Conservation (phyloP, 1,140 invertebrate species). For the Drosophila trapezifrons region DNA sequence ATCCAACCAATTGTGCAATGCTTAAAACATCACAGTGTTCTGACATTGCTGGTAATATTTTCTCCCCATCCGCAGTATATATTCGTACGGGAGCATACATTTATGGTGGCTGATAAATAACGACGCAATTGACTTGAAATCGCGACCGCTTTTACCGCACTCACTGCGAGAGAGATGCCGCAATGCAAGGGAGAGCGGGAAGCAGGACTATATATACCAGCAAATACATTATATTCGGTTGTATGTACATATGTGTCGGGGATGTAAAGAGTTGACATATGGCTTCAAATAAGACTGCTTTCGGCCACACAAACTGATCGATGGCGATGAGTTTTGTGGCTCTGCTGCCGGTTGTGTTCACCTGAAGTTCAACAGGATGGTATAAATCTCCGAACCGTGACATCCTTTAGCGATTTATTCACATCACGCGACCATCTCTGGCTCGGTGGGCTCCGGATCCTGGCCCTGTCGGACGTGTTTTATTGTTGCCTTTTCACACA, state of each 20-base stretch:
- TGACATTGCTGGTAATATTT: constrained; percentile 28
- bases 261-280: constrained; percentile 21
- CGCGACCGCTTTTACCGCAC: constrained; percentile 60
- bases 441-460: neutral
- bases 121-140: constrained; percentile 77
- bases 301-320: neutral
- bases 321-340: neutral
- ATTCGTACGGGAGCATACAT: constrained; percentile 22
- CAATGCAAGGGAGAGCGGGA: neutral
- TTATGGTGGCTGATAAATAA: constrained; percentile 75
- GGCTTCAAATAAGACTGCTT: constrained; percentile 20
- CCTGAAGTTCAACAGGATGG: neutral
- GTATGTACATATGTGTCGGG: neutral
- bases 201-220: neutral
- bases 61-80: neutral
- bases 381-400: constrained; percentile 4
- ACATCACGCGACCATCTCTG: constrained; percentile 40
- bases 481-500: constrained; percentile 70
- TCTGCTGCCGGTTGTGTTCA: neutral
- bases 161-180: constrained; percentile 19
- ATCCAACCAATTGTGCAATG: constrained; percentile 28
- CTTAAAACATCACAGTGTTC: constrained; percentile 42
- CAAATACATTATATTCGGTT: constrained; percentile 16
- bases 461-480: constrained; percentile 40
- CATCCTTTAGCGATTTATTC: constrained; percentile 20